Evolutionary conservation across 2,113 vertebrate genomes (phyloP).

Genomic region (Phalacrocorax pelagicus): DNA sequence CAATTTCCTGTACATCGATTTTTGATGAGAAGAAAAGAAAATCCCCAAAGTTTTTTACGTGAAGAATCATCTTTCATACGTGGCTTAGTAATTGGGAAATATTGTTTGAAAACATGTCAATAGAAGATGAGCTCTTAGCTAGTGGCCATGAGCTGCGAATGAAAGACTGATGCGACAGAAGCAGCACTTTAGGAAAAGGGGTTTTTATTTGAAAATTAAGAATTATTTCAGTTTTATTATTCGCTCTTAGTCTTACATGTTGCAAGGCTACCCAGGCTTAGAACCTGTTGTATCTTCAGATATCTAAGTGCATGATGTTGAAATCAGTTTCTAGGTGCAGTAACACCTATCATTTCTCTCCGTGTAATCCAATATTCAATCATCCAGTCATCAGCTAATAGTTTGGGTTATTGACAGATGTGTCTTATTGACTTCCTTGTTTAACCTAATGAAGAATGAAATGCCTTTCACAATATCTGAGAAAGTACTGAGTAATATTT

Average conservation of each 20-base stretch:
- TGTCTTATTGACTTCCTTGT: slow-evolving; percentile 2
- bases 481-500: slow-evolving; percentile 2
- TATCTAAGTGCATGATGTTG: background rate
- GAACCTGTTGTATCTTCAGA: background rate
- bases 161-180: background rate
- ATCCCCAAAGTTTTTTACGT: background rate
- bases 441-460: slow-evolving; percentile 16
- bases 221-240: slow-evolving; percentile 9
- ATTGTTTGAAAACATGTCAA: slow-evolving; percentile 27
- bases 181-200: background rate
- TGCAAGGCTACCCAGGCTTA: background rate
- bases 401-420: background rate
- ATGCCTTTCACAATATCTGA: background rate
- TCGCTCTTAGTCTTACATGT: background rate
- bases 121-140: slow-evolving; percentile 19
- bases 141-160: background rate
- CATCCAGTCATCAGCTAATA: background rate
- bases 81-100: slow-evolving; percentile 29
- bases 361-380: background rate
- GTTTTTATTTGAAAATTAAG: background rate
- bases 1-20: slow-evolving; percentile 51
- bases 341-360: background rate
- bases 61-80: slow-evolving; percentile 15
- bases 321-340: background rate
- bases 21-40: slow-evolving; percentile 41